Conservation (phyloP, 2,797 vertebrate genomes). For the Gallinago nigripennis region DNA sequence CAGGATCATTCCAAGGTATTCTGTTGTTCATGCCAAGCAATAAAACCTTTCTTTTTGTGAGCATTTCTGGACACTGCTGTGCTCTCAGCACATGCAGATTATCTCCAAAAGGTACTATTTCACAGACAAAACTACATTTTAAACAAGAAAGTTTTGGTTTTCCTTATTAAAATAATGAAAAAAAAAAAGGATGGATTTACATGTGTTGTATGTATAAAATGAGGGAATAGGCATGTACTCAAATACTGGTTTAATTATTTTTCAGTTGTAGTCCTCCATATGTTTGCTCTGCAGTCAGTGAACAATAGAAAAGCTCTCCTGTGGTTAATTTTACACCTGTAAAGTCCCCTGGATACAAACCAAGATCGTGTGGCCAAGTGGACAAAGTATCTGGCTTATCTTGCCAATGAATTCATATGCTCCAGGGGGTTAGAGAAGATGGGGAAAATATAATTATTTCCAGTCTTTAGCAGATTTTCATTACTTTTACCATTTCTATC, state of each 20-base stretch:
- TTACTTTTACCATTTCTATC: conserved; percentile 24
- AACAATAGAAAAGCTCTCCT: conserved; percentile 70
- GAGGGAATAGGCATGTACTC: conserved; percentile 33
- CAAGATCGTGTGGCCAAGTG: conserved; percentile 27
- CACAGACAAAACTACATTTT: not conserved
- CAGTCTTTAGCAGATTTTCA: conserved; percentile 46
- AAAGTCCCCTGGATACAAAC: conserved; percentile 49
- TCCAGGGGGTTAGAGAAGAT: conserved; percentile 21
- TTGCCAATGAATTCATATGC: conserved; percentile 45
- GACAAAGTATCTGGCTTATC: conserved; percentile 51
- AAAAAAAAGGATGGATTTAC: not conserved
- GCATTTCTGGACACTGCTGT: not conserved
- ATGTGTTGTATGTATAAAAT: not conserved
- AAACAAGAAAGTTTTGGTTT: not conserved
- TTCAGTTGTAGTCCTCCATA: conserved; percentile 53
- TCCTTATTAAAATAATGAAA: not conserved
- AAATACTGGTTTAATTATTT: conserved; percentile 70
- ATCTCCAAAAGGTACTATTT: not conserved
- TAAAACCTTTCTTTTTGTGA: conserved; percentile 14
- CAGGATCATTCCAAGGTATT: conserved; percentile 48
- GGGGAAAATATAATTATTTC: conserved; percentile 20
- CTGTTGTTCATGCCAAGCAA: conserved; percentile 36
- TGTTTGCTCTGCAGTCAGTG: conserved; percentile 63
- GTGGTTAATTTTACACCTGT: conserved; percentile 69
- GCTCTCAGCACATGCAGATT: not conserved